phyloP scores from a whole-genome alignment of 2,113 vertebrate species.

The Triplophysa rosa region DNA sequence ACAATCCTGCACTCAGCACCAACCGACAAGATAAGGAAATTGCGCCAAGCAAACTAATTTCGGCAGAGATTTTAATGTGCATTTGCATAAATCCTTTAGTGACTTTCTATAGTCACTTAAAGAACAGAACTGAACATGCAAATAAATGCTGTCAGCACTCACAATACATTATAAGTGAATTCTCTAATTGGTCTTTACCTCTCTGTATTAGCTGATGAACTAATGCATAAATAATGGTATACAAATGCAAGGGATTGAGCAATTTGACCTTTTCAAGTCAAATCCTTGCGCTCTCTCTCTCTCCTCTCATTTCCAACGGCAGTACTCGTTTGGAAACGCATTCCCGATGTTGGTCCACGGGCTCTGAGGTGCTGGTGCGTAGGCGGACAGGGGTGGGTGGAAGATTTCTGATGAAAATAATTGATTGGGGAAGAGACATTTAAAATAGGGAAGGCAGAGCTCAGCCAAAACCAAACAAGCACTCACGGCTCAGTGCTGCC shows the following conservation, averaged over 20 bases:
- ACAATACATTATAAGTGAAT: not conserved
- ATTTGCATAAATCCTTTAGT: no score
- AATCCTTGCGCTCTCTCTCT: not conserved
- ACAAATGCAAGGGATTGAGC: conserved; percentile 15
- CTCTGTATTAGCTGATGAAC: not conserved
- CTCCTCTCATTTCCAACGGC: not conserved
- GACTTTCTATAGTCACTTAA: no score
- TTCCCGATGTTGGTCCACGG: not conserved
- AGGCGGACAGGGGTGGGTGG: conserved; percentile 38
- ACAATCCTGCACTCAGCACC: no score
- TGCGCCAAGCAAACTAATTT: no score
- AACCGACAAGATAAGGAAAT: no score
- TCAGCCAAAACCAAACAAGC: conserved; percentile 1
- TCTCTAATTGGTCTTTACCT: not conserved
- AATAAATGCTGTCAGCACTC: no score
- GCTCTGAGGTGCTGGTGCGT: conserved; percentile 9
- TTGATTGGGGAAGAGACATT: conserved; percentile 27
- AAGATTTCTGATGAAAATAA: conserved; percentile 32
- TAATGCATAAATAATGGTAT: conserved; percentile 17
- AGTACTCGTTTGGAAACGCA: not conserved
- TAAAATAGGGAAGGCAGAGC: not conserved
- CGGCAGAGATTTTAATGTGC: no score
- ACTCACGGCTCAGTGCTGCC: not conserved
- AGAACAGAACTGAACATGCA: no score
- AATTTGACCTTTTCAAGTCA: not conserved